Evolutionary conservation across 2,888 invertebrate genomes (phyloP).

Genomic region (Drosophila robusta): DNA sequence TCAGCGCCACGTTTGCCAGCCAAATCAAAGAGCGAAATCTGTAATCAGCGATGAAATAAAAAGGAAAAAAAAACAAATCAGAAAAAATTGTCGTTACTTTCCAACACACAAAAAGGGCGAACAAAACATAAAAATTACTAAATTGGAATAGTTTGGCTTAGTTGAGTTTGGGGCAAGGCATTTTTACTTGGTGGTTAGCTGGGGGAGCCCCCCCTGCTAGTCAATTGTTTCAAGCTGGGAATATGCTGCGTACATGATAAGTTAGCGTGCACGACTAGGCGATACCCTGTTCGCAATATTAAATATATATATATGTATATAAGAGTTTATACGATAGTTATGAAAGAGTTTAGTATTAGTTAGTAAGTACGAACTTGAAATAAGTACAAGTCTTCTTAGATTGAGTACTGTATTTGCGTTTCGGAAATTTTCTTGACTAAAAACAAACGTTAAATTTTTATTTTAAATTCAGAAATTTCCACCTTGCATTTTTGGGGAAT

Average conservation of each 20-base stretch:
- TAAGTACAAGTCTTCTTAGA: too few relatives aligned
- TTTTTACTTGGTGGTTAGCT: neutral
- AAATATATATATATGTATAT: too few relatives aligned
- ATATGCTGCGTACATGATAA: neutral
- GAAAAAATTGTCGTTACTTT: conserved; percentile 27
- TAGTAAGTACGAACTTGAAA: too few relatives aligned
- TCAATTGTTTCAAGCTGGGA: conserved; percentile 26
- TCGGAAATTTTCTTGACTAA: too few relatives aligned
- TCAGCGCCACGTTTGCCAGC: conserved; percentile 1
- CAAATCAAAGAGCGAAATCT: conserved; percentile 55
- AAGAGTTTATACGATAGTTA: too few relatives aligned
- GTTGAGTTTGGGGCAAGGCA: neutral
- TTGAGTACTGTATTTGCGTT: too few relatives aligned
- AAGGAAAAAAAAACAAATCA: too few relatives aligned
- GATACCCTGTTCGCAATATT: neutral
- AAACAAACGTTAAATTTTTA: too few relatives aligned
- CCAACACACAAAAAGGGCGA: conserved; percentile 4
- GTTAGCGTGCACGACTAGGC: neutral
- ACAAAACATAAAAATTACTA: conserved; percentile 50
- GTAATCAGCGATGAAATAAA: conserved; percentile 45
- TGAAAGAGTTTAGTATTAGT: too few relatives aligned
- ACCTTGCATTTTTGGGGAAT: too few relatives aligned
- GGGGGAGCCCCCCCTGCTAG: too few relatives aligned
- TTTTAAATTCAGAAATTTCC: too few relatives aligned
- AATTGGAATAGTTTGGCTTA: conserved; percentile 35